Evolutionary conservation across 2,888 invertebrate genomes (phyloP).

Genomic region (Lacanobia oleracea): DNA sequence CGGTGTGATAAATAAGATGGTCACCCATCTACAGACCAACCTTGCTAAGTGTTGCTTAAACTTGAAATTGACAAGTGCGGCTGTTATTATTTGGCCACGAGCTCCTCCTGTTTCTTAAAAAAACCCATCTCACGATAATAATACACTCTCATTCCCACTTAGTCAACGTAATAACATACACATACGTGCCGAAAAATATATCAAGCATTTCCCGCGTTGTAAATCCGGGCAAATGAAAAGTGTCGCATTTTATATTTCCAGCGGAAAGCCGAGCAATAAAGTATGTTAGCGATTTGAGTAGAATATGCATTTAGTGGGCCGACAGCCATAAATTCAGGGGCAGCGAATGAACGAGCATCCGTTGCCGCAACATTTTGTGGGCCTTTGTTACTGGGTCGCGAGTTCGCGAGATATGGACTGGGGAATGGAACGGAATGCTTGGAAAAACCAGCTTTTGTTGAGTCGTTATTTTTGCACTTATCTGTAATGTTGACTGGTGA

Average conservation of each 20-base stretch:
- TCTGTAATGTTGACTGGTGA: conserved; percentile 1
- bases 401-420: conserved; percentile 69
- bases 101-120: background rate
- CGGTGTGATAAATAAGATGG: too few relatives aligned
- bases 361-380: conserved; percentile 73
- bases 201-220: conserved; percentile 57
- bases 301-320: conserved; percentile 82
- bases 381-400: conserved; percentile 67
- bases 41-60: too few relatives aligned
- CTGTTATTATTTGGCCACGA: too few relatives aligned
- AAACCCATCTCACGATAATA: conserved; percentile 7
- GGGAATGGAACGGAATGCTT: conserved; percentile 59
- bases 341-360: conserved; percentile 78
- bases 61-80: too few relatives aligned
- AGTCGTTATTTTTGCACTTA: conserved; percentile 20
- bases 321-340: conserved; percentile 79
- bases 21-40: too few relatives aligned
- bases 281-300: conserved; percentile 79
- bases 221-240: conserved; percentile 69
- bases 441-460: conserved; percentile 39
- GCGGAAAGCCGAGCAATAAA: conserved; percentile 77
- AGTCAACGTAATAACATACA: conserved; percentile 25
- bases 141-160: conserved; percentile 16
- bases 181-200: conserved; percentile 44
- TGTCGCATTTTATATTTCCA: conserved; percentile 75